A percentile compares a stretch with the other conserved stretches of the same genome.
These are phyloP conservation scores for Oasisia sp. DNA, from an alignment of 2,888 invertebrate genomes.

Conservation along the genomic window DNA sequence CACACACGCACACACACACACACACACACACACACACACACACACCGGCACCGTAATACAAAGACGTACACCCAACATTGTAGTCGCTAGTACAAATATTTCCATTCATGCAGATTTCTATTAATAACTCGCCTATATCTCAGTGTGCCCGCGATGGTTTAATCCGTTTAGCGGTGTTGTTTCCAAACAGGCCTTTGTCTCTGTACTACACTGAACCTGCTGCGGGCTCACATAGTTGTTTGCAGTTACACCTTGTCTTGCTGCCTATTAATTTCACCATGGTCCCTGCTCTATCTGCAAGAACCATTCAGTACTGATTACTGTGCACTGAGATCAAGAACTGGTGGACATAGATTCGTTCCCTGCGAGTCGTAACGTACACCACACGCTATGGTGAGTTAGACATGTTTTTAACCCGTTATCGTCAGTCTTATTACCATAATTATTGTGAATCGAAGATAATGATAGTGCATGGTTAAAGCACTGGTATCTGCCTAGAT, in stretches of 20 bases:
- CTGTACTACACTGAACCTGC: not conserved
- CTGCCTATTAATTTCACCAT: not conserved
- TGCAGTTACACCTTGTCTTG: not conserved
- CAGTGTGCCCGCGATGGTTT: not conserved
- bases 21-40: not conserved
- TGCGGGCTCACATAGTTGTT: not conserved
- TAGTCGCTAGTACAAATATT: not conserved
- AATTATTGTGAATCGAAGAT: too few relatives aligned
- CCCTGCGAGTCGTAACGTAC: not conserved
- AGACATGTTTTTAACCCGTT: not conserved
- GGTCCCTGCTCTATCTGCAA: not conserved
- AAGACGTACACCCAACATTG: not conserved
- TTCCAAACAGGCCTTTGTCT: constrained; percentile 17
- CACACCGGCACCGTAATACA: not conserved
- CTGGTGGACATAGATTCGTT: not conserved
- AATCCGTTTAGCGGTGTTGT: not conserved
- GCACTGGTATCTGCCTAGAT: too few relatives aligned
- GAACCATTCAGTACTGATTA: not conserved
- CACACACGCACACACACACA: not conserved
- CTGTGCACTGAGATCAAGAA: not conserved
- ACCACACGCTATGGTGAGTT: not conserved
- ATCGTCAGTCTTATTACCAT: too few relatives aligned
- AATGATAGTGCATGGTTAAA: too few relatives aligned
- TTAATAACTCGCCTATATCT: not conserved
- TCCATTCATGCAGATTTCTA: not conserved